Evolutionary conservation across 2,113 vertebrate genomes (phyloP).

Genomic region (Tragelaphus strepsiceros): DNA sequence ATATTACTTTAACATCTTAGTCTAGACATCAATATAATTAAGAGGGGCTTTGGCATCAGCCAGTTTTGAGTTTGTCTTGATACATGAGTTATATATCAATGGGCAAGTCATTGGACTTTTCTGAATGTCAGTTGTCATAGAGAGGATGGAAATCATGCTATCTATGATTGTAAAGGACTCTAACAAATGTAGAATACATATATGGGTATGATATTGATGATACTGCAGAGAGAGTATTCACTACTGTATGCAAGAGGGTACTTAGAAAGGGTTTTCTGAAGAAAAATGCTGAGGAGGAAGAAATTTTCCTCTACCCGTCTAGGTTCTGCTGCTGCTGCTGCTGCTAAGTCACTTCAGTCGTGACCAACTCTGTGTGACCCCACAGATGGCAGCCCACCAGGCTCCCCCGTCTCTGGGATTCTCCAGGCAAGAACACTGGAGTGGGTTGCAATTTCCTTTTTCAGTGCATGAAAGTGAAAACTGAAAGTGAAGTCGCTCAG

Average conservation of each 20-base stretch:
- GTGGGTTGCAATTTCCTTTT: no score
- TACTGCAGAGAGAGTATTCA: neutral
- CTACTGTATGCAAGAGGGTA: rapidly evolving
- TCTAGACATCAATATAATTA: neutral
- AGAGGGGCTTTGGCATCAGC: neutral
- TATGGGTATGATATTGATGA: neutral
- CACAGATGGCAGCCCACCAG: no score
- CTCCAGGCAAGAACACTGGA: no score
- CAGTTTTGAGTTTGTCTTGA: neutral
- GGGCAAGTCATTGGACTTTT: neutral
- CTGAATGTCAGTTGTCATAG: neutral
- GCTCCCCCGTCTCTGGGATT: no score
- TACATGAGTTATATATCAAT: rapidly evolving
- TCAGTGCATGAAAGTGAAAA: no score
- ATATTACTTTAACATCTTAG: neutral
- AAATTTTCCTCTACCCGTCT: neutral
- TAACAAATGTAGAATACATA: neutral
- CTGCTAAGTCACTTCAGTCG: no score
- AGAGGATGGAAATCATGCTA: neutral
- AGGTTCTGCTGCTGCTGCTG: neutral
- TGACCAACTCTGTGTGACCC: no score
- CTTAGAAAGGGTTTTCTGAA: neutral
- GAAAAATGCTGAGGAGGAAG: neutral
- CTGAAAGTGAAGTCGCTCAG: no score
- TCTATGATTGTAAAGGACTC: neutral